Evolutionary conservation across 2,888 invertebrate genomes (phyloP).

Genomic region (Cerceris rybyensis): DNA sequence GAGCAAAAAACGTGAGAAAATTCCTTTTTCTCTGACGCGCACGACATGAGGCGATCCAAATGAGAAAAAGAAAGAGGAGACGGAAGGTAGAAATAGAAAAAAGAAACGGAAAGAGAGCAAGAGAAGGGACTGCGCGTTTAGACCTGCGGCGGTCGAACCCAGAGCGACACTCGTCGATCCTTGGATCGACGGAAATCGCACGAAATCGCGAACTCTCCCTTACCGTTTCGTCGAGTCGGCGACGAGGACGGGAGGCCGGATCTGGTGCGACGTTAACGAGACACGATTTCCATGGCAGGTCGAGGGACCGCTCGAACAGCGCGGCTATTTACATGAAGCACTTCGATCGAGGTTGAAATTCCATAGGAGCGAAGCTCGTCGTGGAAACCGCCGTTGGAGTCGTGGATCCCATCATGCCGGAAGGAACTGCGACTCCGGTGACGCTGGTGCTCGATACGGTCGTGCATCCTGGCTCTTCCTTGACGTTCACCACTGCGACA

Average conservation of each 20-base stretch:
- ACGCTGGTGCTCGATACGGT: slow-evolving; percentile 70
- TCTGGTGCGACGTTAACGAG: background rate
- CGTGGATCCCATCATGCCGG: slow-evolving; percentile 74
- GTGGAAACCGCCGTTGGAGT: slow-evolving; percentile 75
- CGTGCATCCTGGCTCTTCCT: slow-evolving; percentile 78
- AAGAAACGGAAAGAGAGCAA: too few species aligned
- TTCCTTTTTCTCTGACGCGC: too few species aligned
- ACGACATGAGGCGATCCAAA: too few species aligned
- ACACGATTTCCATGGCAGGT: background rate
- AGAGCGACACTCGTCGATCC: too few species aligned
- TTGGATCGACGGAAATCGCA: too few species aligned
- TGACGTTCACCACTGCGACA: slow-evolving; percentile 74
- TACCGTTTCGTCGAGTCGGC: background rate
- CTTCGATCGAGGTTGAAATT: slow-evolving; percentile 77
- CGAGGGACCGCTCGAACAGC: background rate
- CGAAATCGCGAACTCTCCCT: slow-evolving; percentile 11
- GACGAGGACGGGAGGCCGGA: background rate
- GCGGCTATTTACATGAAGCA: slow-evolving; percentile 74
- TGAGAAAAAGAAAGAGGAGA: too few species aligned
- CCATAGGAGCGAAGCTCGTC: slow-evolving; percentile 73
- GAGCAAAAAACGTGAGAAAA: background rate
- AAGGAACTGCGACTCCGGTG: slow-evolving; percentile 70
- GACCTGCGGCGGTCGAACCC: too few species aligned
- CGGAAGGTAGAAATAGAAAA: too few species aligned
- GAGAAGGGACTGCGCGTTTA: too few species aligned